A percentile compares a stretch with the other conserved stretches of the same genome.
Evolutionary conservation across 2,113 vertebrate genomes (phyloP).

Genomic region (Petrocephalus zakoni): DNA sequence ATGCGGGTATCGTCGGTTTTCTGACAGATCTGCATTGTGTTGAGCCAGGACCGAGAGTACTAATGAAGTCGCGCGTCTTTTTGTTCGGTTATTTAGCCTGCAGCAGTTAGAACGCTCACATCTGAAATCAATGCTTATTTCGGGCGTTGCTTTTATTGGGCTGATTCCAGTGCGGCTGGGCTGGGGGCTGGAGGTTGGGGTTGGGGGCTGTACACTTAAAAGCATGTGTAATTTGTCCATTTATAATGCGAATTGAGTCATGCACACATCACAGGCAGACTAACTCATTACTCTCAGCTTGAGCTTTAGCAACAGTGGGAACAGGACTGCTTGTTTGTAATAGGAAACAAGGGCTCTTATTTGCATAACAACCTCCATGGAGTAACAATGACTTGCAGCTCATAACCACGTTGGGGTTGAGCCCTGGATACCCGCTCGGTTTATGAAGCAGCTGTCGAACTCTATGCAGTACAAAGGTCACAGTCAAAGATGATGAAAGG

Average conservation of each 20-base stretch:
- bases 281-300: neutral
- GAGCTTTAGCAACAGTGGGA: neutral
- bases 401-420: neutral
- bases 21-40: neutral
- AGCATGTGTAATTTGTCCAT: slow-evolving; percentile 2
- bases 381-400: neutral
- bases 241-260: neutral
- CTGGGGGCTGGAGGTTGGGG: neutral
- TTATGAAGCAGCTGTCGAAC: neutral
- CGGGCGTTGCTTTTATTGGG: neutral
- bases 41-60: neutral
- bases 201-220: neutral
- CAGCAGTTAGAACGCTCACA: neutral
- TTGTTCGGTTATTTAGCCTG: neutral
- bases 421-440: neutral
- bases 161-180: neutral
- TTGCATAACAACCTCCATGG: neutral
- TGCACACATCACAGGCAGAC: neutral
- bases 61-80: neutral
- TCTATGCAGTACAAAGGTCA: slow-evolving; percentile 1
- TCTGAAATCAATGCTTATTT: neutral
- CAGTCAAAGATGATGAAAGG: neutral
- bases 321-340: neutral
- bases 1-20: neutral
- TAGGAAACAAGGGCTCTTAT: neutral